These are phyloP conservation scores for Eilema griseolum DNA, from an alignment of 2,888 invertebrate species.

Conservation along the genomic window DNA sequence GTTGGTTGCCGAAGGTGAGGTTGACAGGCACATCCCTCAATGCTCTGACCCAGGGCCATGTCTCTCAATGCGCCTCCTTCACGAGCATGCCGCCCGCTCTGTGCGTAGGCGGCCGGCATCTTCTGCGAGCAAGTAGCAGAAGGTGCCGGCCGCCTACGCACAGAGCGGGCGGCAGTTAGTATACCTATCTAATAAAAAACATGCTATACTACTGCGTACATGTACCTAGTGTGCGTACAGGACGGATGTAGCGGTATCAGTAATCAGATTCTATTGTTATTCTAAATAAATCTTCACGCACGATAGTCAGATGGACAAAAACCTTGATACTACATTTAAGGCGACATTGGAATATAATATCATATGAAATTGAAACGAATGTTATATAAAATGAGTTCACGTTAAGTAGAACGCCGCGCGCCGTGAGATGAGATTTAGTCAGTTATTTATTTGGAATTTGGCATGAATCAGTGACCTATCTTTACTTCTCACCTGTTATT, in stretches of 20 bases:
- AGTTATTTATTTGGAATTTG: constrained; percentile 47
- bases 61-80: no score
- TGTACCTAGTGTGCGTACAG: not conserved
- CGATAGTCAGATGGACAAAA: constrained; percentile 53
- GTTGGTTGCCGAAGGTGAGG: no score
- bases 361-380: constrained; percentile 53
- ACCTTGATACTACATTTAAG: constrained; percentile 77
- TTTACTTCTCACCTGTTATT: constrained; percentile 49
- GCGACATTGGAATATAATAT: constrained; percentile 25
- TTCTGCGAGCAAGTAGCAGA: no score
- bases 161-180: no score
- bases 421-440: constrained; percentile 15
- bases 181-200: not conserved
- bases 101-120: no score
- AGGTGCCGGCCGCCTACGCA: no score
- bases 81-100: no score
- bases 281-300: constrained; percentile 66
- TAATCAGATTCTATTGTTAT: constrained; percentile 68
- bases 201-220: no score
- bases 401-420: constrained; percentile 35
- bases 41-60: no score
- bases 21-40: no score
- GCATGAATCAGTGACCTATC: constrained; percentile 41
- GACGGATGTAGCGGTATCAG: constrained; percentile 56
- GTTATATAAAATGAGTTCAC: constrained; percentile 63